Evolutionary conservation across 2,888 invertebrate genomes (phyloP).

Genomic region (Phytoseiulus persimilis): DNA sequence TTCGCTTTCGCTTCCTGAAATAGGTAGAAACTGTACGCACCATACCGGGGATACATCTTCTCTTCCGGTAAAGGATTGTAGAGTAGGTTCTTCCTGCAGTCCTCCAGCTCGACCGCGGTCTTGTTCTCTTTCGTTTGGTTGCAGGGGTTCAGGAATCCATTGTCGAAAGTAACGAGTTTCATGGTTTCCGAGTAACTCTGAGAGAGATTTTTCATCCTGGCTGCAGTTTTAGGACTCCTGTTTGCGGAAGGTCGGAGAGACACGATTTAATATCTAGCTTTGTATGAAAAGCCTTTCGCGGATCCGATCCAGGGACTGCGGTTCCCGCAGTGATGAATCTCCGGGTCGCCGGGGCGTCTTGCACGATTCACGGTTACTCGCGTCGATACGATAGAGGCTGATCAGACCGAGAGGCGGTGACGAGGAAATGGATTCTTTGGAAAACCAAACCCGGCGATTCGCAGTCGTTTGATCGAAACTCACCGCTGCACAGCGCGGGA

Average conservation of each 20-base stretch:
- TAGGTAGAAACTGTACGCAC: background rate
- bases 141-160: background rate
- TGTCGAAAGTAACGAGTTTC: slow-evolving; percentile 5
- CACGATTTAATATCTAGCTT: too few relatives aligned
- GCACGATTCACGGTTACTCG: too few relatives aligned
- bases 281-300: too few relatives aligned
- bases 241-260: too few relatives aligned
- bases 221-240: background rate
- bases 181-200: background rate
- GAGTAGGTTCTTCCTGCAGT: background rate
- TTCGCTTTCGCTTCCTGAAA: too few relatives aligned
- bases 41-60: slow-evolving; percentile 7
- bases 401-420: too few relatives aligned
- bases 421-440: too few relatives aligned
- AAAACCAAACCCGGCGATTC: too few relatives aligned
- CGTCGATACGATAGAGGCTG: too few relatives aligned
- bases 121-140: background rate
- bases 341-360: too few relatives aligned
- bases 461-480: background rate
- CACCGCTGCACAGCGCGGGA: slow-evolving; percentile 6
- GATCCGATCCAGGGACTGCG: too few relatives aligned
- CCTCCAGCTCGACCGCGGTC: background rate
- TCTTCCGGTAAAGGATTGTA: background rate
- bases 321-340: too few relatives aligned
- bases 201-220: background rate